These are phyloP conservation scores for Trissolcus japonicus DNA, from an alignment of 2,888 invertebrate genomes.

Conservation along the genomic window DNA sequence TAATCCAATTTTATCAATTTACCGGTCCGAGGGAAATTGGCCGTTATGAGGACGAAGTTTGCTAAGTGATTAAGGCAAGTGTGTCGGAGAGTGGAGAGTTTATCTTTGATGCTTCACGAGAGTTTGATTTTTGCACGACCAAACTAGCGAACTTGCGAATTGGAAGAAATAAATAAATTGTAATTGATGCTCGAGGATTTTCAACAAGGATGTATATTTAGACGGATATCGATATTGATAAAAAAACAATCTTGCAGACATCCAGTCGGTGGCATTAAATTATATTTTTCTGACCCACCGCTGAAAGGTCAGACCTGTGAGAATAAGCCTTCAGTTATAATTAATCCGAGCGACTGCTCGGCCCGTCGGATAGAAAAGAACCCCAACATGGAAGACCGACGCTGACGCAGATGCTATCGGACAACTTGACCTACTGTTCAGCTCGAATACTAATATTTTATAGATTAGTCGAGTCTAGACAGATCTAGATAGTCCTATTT, in stretches of 20 bases:
- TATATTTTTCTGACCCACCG: neutral
- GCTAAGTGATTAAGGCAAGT: conserved; percentile 25
- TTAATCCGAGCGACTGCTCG: conserved; percentile 19
- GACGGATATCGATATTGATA: too few species aligned
- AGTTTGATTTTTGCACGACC: neutral
- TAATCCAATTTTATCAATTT: conserved; percentile 53
- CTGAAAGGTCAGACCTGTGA: neutral
- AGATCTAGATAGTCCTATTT: conserved; percentile 29
- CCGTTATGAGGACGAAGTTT: conserved; percentile 34
- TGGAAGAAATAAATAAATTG: too few species aligned
- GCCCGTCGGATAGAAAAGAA: neutral
- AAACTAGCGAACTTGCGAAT: too few species aligned
- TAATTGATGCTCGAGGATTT: too few species aligned
- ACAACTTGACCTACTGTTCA: conserved; percentile 29
- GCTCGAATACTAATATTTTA: conserved; percentile 28
- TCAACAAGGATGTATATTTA: too few species aligned
- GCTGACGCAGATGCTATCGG: conserved; percentile 28
- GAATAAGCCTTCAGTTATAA: conserved; percentile 15
- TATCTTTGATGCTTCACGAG: conserved; percentile 9
- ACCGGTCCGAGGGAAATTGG: conserved; percentile 31
- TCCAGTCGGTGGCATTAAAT: neutral
- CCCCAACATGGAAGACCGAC: conserved; percentile 4
- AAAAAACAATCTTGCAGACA: neutral
- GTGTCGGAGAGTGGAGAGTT: neutral
- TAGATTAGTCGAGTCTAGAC: conserved; percentile 30